Evolutionary conservation across 2,888 invertebrate genomes (phyloP).

Genomic region (Agelastica alni): DNA sequence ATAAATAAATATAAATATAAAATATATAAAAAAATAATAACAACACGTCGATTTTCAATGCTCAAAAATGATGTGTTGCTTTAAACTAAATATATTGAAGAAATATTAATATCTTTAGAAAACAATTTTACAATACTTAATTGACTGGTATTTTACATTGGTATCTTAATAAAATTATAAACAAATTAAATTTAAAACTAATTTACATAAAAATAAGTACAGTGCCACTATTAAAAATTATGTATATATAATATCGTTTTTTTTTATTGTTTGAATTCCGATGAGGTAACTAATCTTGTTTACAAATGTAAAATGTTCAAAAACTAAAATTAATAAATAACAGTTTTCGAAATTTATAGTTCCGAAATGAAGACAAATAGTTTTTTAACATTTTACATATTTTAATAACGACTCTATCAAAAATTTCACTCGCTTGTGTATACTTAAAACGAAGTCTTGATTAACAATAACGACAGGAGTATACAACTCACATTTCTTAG

Average conservation of each 20-base stretch:
- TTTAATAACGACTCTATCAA: constrained; percentile 24
- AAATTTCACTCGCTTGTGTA: constrained; percentile 10
- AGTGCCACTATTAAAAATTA: constrained; percentile 43
- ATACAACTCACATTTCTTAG: constrained; percentile 49
- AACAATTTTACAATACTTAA: constrained; percentile 45
- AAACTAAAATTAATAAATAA: constrained; percentile 12
- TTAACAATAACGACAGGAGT: constrained; percentile 14
- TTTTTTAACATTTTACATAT: constrained; percentile 30
- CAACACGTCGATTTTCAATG: constrained; percentile 19
- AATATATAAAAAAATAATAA: constrained; percentile 39
- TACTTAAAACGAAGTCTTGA: constrained; percentile 16
- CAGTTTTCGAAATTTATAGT: not conserved
- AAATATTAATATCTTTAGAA: constrained; percentile 34
- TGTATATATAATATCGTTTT: constrained; percentile 33
- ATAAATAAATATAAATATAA: constrained; percentile 45
- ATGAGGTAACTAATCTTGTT: constrained; percentile 50
- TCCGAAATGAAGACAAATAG: not conserved
- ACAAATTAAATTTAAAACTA: constrained; percentile 38
- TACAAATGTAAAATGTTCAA: constrained; percentile 39
- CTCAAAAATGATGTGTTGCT: constrained; percentile 24
- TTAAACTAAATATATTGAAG: constrained; percentile 22
- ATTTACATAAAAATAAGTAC: constrained; percentile 48
- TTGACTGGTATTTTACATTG: constrained; percentile 47
- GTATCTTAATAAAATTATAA: constrained; percentile 37
- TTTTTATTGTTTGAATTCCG: constrained; percentile 33